These are phyloP conservation scores for Isichthys henryi DNA, from an alignment of 2,113 vertebrate species.

Conservation along the genomic window DNA sequence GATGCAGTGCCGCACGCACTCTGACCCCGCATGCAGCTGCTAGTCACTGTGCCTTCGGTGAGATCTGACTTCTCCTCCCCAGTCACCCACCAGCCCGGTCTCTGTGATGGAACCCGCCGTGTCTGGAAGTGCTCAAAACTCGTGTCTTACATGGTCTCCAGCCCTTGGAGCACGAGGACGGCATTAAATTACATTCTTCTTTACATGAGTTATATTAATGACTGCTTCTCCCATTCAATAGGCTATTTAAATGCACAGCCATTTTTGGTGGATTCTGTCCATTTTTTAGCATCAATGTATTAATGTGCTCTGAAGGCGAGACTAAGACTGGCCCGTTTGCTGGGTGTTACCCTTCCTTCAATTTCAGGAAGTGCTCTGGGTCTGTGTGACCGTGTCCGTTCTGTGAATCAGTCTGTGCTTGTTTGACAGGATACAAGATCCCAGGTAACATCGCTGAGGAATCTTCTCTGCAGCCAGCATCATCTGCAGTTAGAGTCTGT, in stretches of 20 bases:
- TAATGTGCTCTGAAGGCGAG: constrained; percentile 16
- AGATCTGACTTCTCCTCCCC: not conserved
- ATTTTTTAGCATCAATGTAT: constrained; percentile 21
- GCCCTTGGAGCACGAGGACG: not conserved
- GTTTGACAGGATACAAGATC: not conserved
- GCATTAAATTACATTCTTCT: constrained; percentile 12
- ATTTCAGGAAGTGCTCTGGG: not conserved
- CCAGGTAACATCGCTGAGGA: not conserved
- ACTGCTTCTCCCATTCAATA: constrained; percentile 11
- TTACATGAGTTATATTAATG: constrained; percentile 9
- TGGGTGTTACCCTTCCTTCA: not conserved
- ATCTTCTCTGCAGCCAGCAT: not conserved
- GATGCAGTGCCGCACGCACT: not conserved
- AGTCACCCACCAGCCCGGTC: not conserved
- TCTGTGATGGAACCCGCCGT: not conserved
- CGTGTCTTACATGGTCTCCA: not conserved
- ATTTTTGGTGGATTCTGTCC: constrained; percentile 15
- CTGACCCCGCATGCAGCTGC: not conserved
- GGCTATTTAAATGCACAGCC: constrained; percentile 26
- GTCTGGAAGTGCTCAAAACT: not conserved
- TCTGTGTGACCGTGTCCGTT: not conserved
- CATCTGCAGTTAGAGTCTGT: not conserved
- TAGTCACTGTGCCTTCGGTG: not conserved
- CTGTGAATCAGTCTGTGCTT: not conserved
- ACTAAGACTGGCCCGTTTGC: not conserved